A percentile compares a stretch with the other conserved stretches of the same genome.
phyloP scores from a whole-genome alignment of 2,888 invertebrate species.

The Thecocarcelia acutangulata region DNA sequence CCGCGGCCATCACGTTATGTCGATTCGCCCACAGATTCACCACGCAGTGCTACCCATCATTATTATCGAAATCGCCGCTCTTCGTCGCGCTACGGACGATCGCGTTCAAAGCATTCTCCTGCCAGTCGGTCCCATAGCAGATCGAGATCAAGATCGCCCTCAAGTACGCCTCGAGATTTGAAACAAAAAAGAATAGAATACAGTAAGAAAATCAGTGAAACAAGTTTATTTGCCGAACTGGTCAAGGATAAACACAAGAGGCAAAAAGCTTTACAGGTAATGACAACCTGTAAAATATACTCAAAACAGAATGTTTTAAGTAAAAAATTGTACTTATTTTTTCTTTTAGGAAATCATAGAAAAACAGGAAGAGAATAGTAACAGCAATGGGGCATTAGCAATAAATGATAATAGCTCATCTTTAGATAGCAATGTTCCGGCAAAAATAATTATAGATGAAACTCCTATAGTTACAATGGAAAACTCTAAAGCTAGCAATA shows the following conservation, averaged over 20 bases:
- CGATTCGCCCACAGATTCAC: conserved; percentile 75
- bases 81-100: conserved; percentile 72
- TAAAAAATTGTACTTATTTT: background rate
- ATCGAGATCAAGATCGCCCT: conserved; percentile 81
- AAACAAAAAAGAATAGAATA: conserved; percentile 84
- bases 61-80: conserved; percentile 72
- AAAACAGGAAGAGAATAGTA: conserved; percentile 84
- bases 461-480: conserved; percentile 37
- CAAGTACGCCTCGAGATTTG: conserved; percentile 78
- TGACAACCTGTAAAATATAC: background rate
- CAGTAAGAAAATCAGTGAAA: conserved; percentile 92
- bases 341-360: conserved; percentile 84
- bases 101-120: conserved; percentile 68
- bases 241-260: conserved; percentile 92
- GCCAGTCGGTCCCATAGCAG: conserved; percentile 73
- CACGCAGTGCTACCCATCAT: conserved; percentile 70
- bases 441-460: conserved; percentile 65
- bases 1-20: conserved; percentile 75
- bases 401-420: conserved; percentile 80
- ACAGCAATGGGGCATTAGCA: conserved; percentile 78
- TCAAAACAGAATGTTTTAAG: background rate
- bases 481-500: conserved; percentile 53
- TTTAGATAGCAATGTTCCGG: conserved; percentile 76
- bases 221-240: conserved; percentile 93
- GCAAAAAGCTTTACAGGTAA: conserved; percentile 85